Evolutionary conservation across 2,113 vertebrate genomes (phyloP).

Genomic region (Rhabdornis inornatus): DNA sequence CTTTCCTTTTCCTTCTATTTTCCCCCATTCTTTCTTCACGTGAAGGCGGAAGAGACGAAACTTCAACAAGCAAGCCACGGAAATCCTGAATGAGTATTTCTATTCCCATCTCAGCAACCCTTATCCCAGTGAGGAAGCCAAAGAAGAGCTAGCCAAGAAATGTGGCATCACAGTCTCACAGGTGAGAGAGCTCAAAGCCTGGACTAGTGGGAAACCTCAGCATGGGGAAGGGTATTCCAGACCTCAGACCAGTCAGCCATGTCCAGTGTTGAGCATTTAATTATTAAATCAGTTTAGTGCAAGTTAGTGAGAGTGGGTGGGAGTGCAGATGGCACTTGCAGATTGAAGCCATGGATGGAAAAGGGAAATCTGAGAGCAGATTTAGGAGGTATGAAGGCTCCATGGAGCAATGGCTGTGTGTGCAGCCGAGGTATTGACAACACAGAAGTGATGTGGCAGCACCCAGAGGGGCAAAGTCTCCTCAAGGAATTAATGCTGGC

Average conservation of each 20-base stretch:
- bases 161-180: conserved; percentile 98
- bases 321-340: not conserved
- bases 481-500: not conserved
- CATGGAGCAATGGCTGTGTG: not conserved
- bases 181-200: conserved; percentile 72
- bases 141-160: conserved; percentile 99
- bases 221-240: not conserved
- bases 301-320: not conserved
- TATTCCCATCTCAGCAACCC: conserved; percentile 99
- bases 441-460: not conserved
- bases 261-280: not conserved
- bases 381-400: not conserved
- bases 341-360: not conserved
- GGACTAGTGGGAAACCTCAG: not conserved
- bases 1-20: not conserved
- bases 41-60: conserved; percentile 95
- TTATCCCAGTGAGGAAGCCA: conserved; percentile 98
- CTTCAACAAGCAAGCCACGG: conserved; percentile 99
- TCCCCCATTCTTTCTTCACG: not conserved
- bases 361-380: not conserved
- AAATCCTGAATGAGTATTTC: conserved; percentile 99
- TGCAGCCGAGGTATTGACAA: not conserved
- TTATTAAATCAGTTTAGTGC: not conserved
- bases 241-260: not conserved
- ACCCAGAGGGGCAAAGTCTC: not conserved